Evolutionary conservation across 2,797 vertebrate genomes (phyloP), one percentile per base, ranked within the genome.

Genomic region (Sebastes elongatus): DNA sequence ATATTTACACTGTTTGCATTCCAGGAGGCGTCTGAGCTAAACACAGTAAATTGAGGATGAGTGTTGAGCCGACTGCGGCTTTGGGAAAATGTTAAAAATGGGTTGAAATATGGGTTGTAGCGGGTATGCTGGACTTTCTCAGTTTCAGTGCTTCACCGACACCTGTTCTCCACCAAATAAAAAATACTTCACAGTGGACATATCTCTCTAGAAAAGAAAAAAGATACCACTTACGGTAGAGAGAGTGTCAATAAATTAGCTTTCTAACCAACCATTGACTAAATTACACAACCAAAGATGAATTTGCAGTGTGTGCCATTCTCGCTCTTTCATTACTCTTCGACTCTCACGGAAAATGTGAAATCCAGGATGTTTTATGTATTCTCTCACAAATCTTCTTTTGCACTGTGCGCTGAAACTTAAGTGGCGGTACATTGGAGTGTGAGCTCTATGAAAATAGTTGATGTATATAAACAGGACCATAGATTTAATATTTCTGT

Each of bases 1-100:
- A 93, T 93, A 94, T 95, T 94, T 93, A 88, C 85, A 88, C 81
- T 84, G 92, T 92, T 92, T 89, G 86, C 95, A 95, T 96, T 96
- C 94, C 94, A 86, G 76, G 52, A 83, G 82, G 76, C 85, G 82
- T 83, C 84, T 68, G 86, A 84, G 80, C 88, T 95, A 95, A 95
- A 95, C 95, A 95, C 93, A 93, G 89, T 95, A 94, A 94, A 95
- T 94, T 93, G 86, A 86, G 74, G 81, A 86, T 92, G 93, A 92
- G 89, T 80, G 67, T 66, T 70, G 78, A 89, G 89, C 85, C 81
- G 81, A 81, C 76, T 81, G 80, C 33, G 80, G 86, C 76, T 83
- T 86, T 74, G 85, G 80, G 81, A 86, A 27, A 91, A 93, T 86
- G 92, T 92, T 83, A 81, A 82, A 91, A 93, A 93, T 71, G 63